Evolutionary conservation across 2,797 vertebrate genomes (phyloP).

Genomic region (Eidolon dupreanum): DNA sequence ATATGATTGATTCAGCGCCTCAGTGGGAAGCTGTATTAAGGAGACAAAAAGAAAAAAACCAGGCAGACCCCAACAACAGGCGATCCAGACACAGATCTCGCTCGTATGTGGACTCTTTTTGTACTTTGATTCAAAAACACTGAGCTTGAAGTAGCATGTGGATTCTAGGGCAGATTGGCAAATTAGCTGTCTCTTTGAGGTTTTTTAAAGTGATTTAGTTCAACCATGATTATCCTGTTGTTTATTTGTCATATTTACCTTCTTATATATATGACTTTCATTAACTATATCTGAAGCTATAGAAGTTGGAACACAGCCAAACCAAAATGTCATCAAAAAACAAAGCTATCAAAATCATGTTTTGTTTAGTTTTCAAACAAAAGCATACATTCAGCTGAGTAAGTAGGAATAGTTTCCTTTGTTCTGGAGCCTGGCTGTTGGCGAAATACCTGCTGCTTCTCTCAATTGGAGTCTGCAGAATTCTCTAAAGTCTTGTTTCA

Average conservation of each 20-base stretch:
- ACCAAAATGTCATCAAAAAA: conserved; percentile 2
- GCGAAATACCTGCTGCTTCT: conserved; percentile 9
- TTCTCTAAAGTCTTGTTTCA: conserved; percentile 14
- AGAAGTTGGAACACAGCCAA: neutral
- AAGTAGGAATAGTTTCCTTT: conserved; percentile 32
- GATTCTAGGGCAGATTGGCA: neutral
- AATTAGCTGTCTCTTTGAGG: neutral
- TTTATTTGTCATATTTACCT: neutral
- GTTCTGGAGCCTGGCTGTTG: neutral
- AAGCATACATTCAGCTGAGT: neutral
- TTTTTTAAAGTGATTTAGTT: neutral
- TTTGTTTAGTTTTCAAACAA: conserved; percentile 42
- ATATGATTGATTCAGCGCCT: conserved; percentile 90
- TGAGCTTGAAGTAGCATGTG: neutral
- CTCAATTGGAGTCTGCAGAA: neutral
- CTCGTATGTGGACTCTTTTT: conserved; percentile 87
- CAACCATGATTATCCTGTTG: neutral
- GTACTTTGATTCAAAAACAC: neutral
- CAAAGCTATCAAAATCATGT: neutral
- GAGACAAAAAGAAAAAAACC: conserved; percentile 90
- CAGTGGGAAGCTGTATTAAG: conserved; percentile 92
- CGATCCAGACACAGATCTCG: conserved; percentile 92
- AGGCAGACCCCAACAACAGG: conserved; percentile 88
- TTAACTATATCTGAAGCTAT: neutral
- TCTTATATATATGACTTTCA: neutral